Evolutionary conservation across 2,113 vertebrate species (phyloP).

Genomic region (Gallinago media): DNA sequence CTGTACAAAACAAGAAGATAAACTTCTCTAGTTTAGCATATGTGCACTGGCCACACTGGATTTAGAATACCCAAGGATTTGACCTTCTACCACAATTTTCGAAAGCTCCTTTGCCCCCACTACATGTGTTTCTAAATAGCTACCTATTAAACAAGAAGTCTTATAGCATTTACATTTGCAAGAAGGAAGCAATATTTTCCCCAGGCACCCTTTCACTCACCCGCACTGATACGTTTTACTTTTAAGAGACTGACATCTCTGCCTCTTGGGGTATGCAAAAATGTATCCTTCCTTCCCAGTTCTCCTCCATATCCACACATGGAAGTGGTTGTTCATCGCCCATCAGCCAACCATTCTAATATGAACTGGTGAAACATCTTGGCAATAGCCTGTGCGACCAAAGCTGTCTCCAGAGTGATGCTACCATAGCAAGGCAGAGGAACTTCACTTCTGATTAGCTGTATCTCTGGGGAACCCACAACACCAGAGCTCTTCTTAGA

Average conservation of each 20-base stretch:
- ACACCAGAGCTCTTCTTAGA: neutral
- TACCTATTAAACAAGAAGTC: neutral
- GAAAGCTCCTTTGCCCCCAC: neutral
- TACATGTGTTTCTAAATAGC: neutral
- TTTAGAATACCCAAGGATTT: neutral
- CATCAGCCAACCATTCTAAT: neutral
- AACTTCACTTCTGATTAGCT: neutral
- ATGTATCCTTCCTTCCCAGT: neutral
- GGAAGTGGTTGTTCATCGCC: neutral
- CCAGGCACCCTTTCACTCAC: neutral
- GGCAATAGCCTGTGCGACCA: fast-evolving
- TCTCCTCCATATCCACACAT: fast-evolving
- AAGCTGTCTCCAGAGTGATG: neutral
- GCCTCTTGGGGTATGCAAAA: neutral
- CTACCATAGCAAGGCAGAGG: neutral
- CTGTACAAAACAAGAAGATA: neutral
- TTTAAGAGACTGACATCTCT: neutral
- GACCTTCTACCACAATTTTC: neutral
- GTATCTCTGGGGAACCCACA: neutral
- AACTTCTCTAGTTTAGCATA: neutral
- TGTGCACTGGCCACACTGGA: neutral
- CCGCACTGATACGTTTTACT: neutral
- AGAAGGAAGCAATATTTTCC: neutral
- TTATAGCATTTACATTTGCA: neutral
- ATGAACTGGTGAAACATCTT: neutral